phyloP scores from a whole-genome alignment of 2,888 invertebrate genomes.

The Apocheima hispidaria region DNA sequence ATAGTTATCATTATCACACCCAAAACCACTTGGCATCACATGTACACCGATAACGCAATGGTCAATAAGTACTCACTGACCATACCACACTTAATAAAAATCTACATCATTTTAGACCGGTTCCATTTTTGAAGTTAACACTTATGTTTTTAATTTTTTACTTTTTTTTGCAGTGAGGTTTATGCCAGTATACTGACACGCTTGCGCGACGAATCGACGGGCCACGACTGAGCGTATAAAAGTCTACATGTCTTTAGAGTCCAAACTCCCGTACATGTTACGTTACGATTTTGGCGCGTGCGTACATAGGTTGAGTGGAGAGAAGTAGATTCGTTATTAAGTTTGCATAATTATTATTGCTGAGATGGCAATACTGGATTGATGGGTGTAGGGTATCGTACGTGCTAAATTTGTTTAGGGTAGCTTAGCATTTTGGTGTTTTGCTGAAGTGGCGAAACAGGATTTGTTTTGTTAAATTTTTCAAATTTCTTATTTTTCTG shows the following conservation, averaged over 20 bases:
- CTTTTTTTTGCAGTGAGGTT: slow-evolving; percentile 44
- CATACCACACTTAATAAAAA: slow-evolving; percentile 25
- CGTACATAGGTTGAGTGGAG: slow-evolving; percentile 46
- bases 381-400: slow-evolving; percentile 27
- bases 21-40: slow-evolving; percentile 76
- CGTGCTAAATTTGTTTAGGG: slow-evolving; percentile 24
- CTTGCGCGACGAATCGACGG: slow-evolving; percentile 67
- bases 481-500: neutral
- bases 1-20: slow-evolving; percentile 79
- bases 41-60: slow-evolving; percentile 64
- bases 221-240: slow-evolving; percentile 69
- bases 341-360: slow-evolving; percentile 57
- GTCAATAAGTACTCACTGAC: slow-evolving; percentile 42
- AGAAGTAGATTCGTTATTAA: slow-evolving; percentile 52
- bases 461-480: neutral
- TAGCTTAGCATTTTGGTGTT: neutral
- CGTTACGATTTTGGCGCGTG: slow-evolving; percentile 71
- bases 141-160: slow-evolving; percentile 59
- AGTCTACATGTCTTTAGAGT: slow-evolving; percentile 53
- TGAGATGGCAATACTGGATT: slow-evolving; percentile 33
- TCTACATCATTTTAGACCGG: slow-evolving; percentile 16
- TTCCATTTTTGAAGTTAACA: slow-evolving; percentile 42
- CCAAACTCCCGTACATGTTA: slow-evolving; percentile 66
- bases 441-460: neutral
- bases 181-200: slow-evolving; percentile 60